Conservation (phyloP, 2,888 invertebrate genomes). For the Lithosia quadra region DNA sequence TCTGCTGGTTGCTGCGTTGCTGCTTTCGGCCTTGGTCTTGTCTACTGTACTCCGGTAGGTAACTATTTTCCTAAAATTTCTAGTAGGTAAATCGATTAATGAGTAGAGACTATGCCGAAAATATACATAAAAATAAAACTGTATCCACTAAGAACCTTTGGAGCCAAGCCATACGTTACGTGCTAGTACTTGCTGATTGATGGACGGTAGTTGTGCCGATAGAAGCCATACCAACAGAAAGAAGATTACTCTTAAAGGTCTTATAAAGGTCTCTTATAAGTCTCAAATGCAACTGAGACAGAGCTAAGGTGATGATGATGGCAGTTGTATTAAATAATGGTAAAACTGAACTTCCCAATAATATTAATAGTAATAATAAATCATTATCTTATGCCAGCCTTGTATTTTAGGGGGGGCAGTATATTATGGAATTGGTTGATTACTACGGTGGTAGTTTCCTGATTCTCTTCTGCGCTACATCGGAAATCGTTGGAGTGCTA, state of each 20-base stretch:
- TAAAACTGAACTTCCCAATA: no score
- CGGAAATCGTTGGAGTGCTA: conserved; percentile 89
- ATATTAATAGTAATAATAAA: no score
- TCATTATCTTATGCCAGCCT: background rate
- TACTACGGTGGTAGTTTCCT: conserved; percentile 92
- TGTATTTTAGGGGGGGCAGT: conserved; percentile 89
- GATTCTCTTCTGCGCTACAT: conserved; percentile 88
- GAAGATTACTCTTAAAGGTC: no score
- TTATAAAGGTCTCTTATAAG: no score
- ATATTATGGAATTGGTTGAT: conserved; percentile 90
- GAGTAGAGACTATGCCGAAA: background rate
- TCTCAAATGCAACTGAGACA: no score
- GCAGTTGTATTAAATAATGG: no score
- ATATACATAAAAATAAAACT: background rate
- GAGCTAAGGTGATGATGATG: no score
- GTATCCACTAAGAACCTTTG: no score
- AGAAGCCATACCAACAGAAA: no score
- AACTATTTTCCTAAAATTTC: background rate
- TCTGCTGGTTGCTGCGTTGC: conserved; percentile 83
- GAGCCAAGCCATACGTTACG: no score
- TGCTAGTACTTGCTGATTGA: no score
- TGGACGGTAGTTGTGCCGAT: no score
- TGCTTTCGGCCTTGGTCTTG: conserved; percentile 89
- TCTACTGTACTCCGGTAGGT: conserved; percentile 92
- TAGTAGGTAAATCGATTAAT: background rate